phyloP scores from a whole-genome alignment of 2,113 vertebrate species.

The Motacilla tschutschensis region DNA sequence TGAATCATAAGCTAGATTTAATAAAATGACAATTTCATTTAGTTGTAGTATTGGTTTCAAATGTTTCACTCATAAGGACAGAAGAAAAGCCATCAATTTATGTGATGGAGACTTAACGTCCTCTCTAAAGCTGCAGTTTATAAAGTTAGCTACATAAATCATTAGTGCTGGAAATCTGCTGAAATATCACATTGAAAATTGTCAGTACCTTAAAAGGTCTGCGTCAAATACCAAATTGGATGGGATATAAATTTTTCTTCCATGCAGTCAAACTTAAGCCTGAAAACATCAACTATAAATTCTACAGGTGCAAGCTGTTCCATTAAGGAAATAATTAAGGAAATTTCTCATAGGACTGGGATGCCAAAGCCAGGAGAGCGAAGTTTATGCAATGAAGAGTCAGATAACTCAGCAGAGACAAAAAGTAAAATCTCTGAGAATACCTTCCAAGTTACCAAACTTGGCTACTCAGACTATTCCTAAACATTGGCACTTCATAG shows the following conservation, averaged over 20 bases:
- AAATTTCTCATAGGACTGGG: background rate
- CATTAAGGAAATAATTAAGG: conserved; percentile 46
- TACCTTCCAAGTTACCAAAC: background rate
- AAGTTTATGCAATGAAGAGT: background rate
- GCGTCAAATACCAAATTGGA: background rate
- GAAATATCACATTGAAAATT: background rate
- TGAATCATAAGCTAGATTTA: conserved; percentile 19
- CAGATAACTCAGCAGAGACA: background rate
- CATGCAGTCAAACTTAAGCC: background rate
- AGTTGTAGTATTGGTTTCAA: conserved; percentile 24
- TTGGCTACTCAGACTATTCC: background rate
- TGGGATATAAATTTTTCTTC: background rate
- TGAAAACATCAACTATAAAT: background rate
- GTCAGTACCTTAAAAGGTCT: background rate
- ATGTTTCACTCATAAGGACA: conserved; percentile 12
- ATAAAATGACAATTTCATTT: conserved; percentile 22
- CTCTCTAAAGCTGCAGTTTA: conserved; percentile 5
- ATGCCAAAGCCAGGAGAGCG: background rate
- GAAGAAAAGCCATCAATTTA: background rate
- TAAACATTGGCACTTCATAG: background rate
- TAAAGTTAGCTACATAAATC: conserved; percentile 19
- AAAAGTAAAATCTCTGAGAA: background rate
- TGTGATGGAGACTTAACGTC: background rate
- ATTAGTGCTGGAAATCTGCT: conserved; percentile 5
- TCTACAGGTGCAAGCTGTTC: background rate